Evolutionary conservation across 53 echinoderm and acorn worm species (phyloP), one percentile per base, ranked within the genome.

Genomic region (Echinarachnius parma): DNA sequence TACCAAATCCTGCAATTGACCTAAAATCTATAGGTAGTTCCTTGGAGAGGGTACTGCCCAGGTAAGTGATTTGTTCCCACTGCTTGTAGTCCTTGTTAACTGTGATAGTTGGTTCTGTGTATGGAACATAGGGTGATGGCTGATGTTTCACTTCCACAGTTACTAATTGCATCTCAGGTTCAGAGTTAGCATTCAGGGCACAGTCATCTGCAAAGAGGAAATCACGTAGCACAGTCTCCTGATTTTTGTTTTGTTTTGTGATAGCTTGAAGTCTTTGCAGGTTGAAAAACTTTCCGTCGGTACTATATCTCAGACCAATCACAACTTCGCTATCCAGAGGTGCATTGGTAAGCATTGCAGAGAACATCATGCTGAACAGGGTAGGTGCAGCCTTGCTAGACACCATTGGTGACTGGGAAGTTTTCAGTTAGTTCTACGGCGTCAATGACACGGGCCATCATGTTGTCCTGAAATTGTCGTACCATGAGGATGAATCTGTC

Each of bases 341-440:
- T 7, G 54, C 54, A 53, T 53, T 19, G n/a, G 18, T 20, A 8
- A 53, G 24, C 54, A 53, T 53, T 15, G 61, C 60, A 30, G 75
- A 34, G 34, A 57, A 75, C 58, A 75, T 58, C 31, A 33, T 30
- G 21, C 57, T 35, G 75, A 58, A 58, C n/a, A 76, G 61, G 2
- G 61, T 60, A 5, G 76, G 76, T 14, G 31, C 62, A 77, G 35
- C 67, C 67, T 48, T 49, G 67, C 50, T 67, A 28, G 4, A 49
- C 50, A 46, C 67, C 67, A 48, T 67, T 82, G 4, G 76, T 58
- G 5, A 77, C 83, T 57, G 27, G 46, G 20, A 83, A 83, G 49
- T 28, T 22, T 13, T 65, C 34, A 16, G 76, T 64, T n/a, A n/a
- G n/a, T 57, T 58, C 42, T 3, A 61, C 63, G 39, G 54, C 39